Evolutionary conservation across 2,113 vertebrate species (phyloP).

Genomic region (Tursiops truncatus): DNA sequence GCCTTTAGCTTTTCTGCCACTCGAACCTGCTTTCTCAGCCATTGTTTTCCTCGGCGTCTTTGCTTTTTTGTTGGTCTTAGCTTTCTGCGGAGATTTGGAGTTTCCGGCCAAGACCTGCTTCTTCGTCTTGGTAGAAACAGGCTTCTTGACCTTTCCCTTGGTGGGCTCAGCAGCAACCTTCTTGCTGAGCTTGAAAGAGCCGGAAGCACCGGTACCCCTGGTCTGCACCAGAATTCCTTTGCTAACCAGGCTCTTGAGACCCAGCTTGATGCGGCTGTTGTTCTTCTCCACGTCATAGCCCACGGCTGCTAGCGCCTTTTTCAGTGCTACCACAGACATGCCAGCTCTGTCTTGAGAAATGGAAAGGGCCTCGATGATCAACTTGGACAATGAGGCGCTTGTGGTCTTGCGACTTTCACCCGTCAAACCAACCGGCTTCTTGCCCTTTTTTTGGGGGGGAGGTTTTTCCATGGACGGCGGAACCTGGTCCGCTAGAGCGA

Average conservation of each 20-base stretch:
- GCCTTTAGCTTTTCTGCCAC: not conserved
- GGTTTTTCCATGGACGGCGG: not conserved
- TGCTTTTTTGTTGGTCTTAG: not conserved
- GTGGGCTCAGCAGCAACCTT: not conserved
- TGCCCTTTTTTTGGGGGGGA: not conserved
- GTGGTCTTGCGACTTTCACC: slow-evolving; percentile 42
- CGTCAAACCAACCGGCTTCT: not conserved
- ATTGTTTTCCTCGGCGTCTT: not conserved
- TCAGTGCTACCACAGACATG: slow-evolving; percentile 83
- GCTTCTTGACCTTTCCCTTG: not conserved
- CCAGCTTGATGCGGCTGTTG: slow-evolving; percentile 77
- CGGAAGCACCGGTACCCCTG: slow-evolving; percentile 69
- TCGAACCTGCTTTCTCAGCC: not conserved
- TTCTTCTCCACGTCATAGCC: slow-evolving; percentile 87
- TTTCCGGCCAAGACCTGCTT: not conserved
- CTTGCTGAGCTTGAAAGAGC: slow-evolving; percentile 76
- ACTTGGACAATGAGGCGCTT: slow-evolving; percentile 80
- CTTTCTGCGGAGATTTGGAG: not conserved
- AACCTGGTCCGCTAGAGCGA: accelerated
- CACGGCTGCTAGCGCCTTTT: slow-evolving; percentile 81
- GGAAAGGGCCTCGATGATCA: slow-evolving; percentile 79
- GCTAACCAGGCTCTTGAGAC: slow-evolving; percentile 64
- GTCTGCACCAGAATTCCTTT: slow-evolving; percentile 73
- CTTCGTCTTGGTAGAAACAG: not conserved
- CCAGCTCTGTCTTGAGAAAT: slow-evolving; percentile 74